Percentiles rank a stretch among this genome's conserved stretches.
Conservation (phyloP, 1,140 invertebrate species). For the Diabrotica virgifera region DNA sequence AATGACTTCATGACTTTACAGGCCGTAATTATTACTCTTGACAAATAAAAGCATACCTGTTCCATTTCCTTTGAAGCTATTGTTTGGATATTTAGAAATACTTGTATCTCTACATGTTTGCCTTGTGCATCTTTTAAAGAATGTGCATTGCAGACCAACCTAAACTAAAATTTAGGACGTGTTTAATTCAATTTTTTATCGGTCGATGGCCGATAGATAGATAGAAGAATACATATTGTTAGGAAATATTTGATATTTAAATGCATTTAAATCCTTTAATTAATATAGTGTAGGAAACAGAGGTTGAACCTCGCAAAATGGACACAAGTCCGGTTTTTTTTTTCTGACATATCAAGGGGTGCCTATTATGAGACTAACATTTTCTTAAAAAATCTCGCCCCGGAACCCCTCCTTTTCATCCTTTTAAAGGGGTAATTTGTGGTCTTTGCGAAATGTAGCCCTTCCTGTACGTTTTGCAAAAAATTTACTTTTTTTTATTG, state of each 20-base stretch:
- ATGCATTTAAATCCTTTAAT: background rate
- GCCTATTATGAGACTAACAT: too few relatives aligned
- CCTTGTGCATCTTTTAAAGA: background rate
- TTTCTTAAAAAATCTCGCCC: too few relatives aligned
- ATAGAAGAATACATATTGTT: background rate
- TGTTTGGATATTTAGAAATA: background rate
- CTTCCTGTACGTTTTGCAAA: background rate
- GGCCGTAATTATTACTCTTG: background rate
- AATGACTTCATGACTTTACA: too few relatives aligned
- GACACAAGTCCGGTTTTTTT: too few relatives aligned
- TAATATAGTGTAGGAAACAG: too few relatives aligned
- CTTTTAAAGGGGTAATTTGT: too few relatives aligned
- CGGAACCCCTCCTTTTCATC: too few relatives aligned
- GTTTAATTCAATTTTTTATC: background rate
- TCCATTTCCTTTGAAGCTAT: slow-evolving; percentile 2
- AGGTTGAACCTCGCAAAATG: too few relatives aligned
- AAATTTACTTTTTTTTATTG: background rate
- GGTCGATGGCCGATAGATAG: background rate
- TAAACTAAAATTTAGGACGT: background rate
- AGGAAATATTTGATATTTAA: background rate
- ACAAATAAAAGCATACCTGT: background rate
- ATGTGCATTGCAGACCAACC: background rate
- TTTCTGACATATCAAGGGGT: too few relatives aligned
- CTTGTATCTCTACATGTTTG: background rate
- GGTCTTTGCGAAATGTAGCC: too few relatives aligned